phyloP scores from a whole-genome alignment of 2,888 invertebrate species.

The Drosophila ochracea region DNA sequence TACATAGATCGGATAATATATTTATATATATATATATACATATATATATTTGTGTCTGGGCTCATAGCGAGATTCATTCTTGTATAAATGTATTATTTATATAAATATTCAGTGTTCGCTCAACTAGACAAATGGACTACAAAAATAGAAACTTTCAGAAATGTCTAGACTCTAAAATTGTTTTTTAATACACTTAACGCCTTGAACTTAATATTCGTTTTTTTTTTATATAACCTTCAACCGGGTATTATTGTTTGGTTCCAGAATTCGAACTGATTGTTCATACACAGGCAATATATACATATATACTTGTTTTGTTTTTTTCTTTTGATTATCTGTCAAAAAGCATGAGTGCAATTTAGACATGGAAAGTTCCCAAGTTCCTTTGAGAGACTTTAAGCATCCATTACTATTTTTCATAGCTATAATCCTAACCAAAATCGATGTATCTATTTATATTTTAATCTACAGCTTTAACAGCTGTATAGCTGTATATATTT shows the following conservation, averaged over 20 bases:
- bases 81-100: slow-evolving; percentile 1
- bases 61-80: neutral
- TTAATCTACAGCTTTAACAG: neutral
- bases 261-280: neutral
- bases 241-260: neutral
- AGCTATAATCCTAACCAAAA: neutral
- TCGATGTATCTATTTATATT: neutral
- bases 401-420: neutral
- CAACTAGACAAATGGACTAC: neutral
- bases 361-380: too few species aligned
- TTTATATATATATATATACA: neutral
- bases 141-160: neutral
- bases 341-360: neutral
- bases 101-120: neutral
- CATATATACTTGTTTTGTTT: neutral
- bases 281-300: neutral
- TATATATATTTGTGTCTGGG: neutral
- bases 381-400: neutral
- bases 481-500: neutral
- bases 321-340: neutral
- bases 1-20: neutral
- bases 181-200: neutral
- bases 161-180: neutral
- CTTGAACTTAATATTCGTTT: slow-evolving; percentile 1
- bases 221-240: neutral